A percentile compares a stretch with the other conserved stretches of the same genome.
These are phyloP conservation scores for Aphodius granarius DNA, from an alignment of 2,888 invertebrate genomes.

Conservation along the genomic window DNA sequence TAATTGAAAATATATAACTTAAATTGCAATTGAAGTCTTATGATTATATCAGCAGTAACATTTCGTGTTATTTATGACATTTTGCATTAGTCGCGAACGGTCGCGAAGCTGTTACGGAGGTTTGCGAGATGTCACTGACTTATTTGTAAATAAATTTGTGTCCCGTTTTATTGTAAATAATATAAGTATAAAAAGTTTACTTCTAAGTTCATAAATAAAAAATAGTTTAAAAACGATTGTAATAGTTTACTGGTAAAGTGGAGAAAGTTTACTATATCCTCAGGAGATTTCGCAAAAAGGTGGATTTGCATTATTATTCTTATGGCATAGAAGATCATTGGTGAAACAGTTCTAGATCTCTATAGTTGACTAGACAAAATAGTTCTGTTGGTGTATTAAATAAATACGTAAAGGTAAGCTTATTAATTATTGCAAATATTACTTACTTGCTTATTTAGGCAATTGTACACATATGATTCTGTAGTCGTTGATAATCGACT, in stretches of 20 bases:
- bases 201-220: not conserved
- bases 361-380: not conserved
- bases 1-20: not conserved
- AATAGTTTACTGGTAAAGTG: not conserved
- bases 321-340: not conserved
- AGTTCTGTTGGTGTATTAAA: not conserved
- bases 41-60: too few species aligned
- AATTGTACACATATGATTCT: too few species aligned
- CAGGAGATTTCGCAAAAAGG: not conserved
- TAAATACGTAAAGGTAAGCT: not conserved
- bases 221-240: not conserved
- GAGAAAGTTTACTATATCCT: not conserved
- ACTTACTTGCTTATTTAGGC: not conserved
- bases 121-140: not conserved
- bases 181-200: not conserved
- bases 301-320: not conserved
- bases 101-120: not conserved
- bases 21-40: too few species aligned
- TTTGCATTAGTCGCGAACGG: not conserved
- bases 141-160: not conserved
- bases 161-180: not conserved
- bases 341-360: not conserved
- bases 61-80: not conserved
- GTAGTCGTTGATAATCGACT: not conserved
- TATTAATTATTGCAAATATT: not conserved